These are phyloP conservation scores for Glomeris marginata DNA, from an alignment of 2,888 invertebrate species.

Conservation along the genomic window DNA sequence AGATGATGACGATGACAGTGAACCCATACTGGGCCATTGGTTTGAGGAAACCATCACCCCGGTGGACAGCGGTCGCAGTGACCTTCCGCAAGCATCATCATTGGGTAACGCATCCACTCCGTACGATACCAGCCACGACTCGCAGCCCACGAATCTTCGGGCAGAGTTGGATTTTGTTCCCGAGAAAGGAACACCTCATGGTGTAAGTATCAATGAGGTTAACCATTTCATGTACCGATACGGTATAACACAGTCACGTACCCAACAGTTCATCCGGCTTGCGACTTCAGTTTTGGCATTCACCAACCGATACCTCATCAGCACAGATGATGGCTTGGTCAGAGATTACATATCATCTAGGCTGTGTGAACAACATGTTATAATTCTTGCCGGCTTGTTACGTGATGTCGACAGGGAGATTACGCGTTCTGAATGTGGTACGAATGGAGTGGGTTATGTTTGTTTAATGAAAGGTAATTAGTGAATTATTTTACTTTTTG, in stretches of 20 bases:
- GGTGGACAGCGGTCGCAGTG: slow-evolving; percentile 27
- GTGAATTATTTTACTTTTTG: no score
- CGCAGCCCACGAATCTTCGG: slow-evolving; percentile 19
- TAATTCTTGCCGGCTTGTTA: slow-evolving; percentile 62
- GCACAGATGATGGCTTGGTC: slow-evolving; percentile 10
- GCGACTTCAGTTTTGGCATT: no score
- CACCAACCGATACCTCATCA: not conserved
- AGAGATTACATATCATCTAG: slow-evolving; percentile 27
- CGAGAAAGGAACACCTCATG: slow-evolving; percentile 62
- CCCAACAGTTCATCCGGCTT: no score
- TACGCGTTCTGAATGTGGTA: slow-evolving; percentile 58
- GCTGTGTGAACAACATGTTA: slow-evolving; percentile 74
- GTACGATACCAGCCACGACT: not conserved
- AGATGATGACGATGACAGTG: slow-evolving; percentile 51
- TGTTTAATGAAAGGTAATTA: not conserved
- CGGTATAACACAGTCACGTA: no score
- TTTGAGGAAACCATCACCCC: slow-evolving; percentile 85
- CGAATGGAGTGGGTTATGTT: slow-evolving; percentile 13
- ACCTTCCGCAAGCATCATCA: slow-evolving; percentile 22
- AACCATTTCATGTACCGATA: no score
- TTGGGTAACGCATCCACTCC: slow-evolving; percentile 18
- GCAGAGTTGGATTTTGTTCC: slow-evolving; percentile 44
- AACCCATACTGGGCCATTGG: slow-evolving; percentile 80
- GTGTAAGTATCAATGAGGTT: slow-evolving; percentile 32
- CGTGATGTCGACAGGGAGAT: slow-evolving; percentile 83